These are phyloP conservation scores for Callospermophilus lateralis DNA, from an alignment of 2,113 vertebrate genomes.

Conservation along the genomic window DNA sequence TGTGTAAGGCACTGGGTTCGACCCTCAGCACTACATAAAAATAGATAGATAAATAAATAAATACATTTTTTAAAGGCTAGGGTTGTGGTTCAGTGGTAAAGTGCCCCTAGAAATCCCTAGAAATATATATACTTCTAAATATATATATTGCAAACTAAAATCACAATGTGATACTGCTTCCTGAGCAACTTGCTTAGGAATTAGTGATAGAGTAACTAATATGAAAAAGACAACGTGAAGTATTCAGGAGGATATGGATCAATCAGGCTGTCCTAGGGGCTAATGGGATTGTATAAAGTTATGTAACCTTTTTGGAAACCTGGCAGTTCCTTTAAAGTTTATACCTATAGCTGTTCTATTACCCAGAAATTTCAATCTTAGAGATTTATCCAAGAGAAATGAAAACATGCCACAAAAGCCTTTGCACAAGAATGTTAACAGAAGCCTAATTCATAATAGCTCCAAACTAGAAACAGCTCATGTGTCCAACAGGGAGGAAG, in stretches of 20 bases:
- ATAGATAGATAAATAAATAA: too few relatives aligned
- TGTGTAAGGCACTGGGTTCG: too few relatives aligned
- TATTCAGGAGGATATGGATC: background rate
- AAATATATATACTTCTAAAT: too few relatives aligned
- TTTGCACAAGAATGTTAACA: constrained; percentile 2
- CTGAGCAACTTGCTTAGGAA: background rate
- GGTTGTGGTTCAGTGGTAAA: too few relatives aligned
- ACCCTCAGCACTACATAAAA: too few relatives aligned
- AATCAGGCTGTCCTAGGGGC: background rate
- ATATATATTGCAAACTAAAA: background rate
- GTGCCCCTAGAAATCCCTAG: too few relatives aligned
- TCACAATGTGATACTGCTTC: background rate
- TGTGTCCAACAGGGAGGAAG: background rate
- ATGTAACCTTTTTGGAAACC: background rate
- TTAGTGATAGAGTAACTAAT: background rate
- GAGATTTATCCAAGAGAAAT: constrained; percentile 25
- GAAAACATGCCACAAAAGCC: background rate
- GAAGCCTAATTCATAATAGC: background rate
- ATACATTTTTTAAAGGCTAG: too few relatives aligned
- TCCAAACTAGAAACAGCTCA: background rate
- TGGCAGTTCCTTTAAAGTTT: background rate
- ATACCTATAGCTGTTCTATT: background rate
- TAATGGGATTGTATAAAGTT: too few relatives aligned
- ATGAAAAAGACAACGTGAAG: background rate
- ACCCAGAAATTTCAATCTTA: background rate